phyloP scores from a whole-genome alignment of 1,140 invertebrate species.

The Heliconius melpomene region DNA sequence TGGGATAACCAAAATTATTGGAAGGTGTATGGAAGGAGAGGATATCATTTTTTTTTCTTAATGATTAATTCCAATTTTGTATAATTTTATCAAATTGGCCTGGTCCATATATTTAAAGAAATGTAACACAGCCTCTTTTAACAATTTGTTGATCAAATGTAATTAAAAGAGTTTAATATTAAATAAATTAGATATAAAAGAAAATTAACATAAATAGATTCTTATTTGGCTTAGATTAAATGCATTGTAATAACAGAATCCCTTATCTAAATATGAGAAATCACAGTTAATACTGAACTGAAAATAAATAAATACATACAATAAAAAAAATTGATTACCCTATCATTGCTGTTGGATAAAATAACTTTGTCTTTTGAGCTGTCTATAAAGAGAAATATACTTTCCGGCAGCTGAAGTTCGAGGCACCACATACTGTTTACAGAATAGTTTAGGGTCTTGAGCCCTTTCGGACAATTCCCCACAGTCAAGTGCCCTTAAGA shows the following conservation, averaged over 20 bases:
- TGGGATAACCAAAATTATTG: neutral
- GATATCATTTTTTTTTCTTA: neutral
- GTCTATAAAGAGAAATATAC: slow-evolving; percentile 90
- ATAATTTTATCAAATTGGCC: slow-evolving; percentile 26
- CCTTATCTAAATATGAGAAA: slow-evolving; percentile 68
- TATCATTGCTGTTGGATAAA: slow-evolving; percentile 77
- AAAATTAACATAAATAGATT: slow-evolving; percentile 27
- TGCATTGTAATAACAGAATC: slow-evolving; percentile 67
- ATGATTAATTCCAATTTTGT: slow-evolving; percentile 7
- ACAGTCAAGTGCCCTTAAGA: slow-evolving; percentile 85
- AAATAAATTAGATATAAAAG: neutral
- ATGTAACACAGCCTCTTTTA: slow-evolving; percentile 32
- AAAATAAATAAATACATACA: slow-evolving; percentile 61
- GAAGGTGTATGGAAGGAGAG: neutral
- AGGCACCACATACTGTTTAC: slow-evolving; percentile 89
- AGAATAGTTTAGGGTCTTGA: slow-evolving; percentile 85
- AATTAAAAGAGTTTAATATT: neutral
- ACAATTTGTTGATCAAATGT: neutral
- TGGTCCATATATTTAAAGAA: slow-evolving; percentile 17
- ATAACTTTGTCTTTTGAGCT: slow-evolving; percentile 81
- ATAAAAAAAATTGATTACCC: slow-evolving; percentile 39
- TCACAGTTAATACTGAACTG: slow-evolving; percentile 78
- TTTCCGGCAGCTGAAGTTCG: slow-evolving; percentile 88
- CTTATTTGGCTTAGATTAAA: slow-evolving; percentile 73
- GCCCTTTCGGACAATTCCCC: slow-evolving; percentile 84